Base-by-base conservation (phyloP, 2,113 vertebrate species). In the Pristiophorus japonicus region DNA sequence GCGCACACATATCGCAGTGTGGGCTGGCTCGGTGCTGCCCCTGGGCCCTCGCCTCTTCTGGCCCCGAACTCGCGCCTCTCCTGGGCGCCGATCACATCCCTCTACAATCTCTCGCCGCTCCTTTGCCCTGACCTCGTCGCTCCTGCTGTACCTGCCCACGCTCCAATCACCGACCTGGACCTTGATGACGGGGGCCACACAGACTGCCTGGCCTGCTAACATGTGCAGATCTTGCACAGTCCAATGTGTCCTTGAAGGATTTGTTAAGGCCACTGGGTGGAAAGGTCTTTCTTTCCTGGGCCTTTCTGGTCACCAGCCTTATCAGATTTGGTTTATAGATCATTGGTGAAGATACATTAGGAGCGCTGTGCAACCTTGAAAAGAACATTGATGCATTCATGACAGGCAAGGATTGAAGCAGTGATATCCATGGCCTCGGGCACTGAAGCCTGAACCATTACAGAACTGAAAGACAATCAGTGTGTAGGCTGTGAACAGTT, bases 351-450 rank as follows among this genome's bases (percentile, higher is more conserved):
- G 55, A 62, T 63, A 92, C 88, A 65, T 63, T 92, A 65, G 30
- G 27, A 90, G 59, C 20, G 18, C 59, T 63, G 18, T 22, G 59
- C 59, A 92, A 42, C 59, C 59, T 92, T 92, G 88, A 92, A 92
- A 38, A 63, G 20, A 63, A 92, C 88, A 92, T 92, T 65, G 59
- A 92, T 92, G 59, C 34, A 92, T 92, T 92, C 62, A 0, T 92
- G 88, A 62, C 59, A 92, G 88, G 59, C 34, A 38, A n/a, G 88
- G 88, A 63, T 92, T 92, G 88, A 92, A 92, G n/a, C 88, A 92
- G 18, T 38, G 34, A 63, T 92, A 92, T 63, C 88, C 88, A 92
- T 92, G 88, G 88, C 88, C 88, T 92, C 34, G 18, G 88, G 88
- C 87, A 22, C 34, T 92, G 59, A 65, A 63, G 88, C 34, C 59